Evolutionary conservation across 2,113 vertebrate genomes (phyloP), one percentile per base, ranked within the genome.

Genomic region (Esox niger): DNA sequence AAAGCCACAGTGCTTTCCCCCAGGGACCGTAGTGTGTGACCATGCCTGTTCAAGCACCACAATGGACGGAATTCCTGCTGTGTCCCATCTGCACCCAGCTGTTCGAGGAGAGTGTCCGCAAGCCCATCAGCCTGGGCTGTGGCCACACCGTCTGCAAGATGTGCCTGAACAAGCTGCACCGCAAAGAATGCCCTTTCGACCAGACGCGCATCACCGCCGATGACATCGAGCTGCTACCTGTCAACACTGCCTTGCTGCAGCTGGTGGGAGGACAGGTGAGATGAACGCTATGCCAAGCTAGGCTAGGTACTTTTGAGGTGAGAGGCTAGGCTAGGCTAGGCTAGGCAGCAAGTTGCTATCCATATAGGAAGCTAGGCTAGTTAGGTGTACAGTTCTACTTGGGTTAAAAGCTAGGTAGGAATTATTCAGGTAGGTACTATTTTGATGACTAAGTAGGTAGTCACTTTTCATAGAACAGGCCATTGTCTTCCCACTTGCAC

Each of bases 31-130:
- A 4, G 13, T 17, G 38, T 10, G 38, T 43, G 13, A 43, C 91
- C 90, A 99, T 99, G 97, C 97, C 97, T 89, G 96, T 99, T 90
- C 97, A 99, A 96, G 97, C 97, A 89, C 97, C 97, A 90, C 97
- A 99, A 91, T 99, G 97, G 97, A 99, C 97, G 66, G 97, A 99
- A 93, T 99, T 99, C 89, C 93, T 99, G 81, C 95, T 96, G 92
- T 99, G 97, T 91, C 97, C 96, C 0, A 99, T 99, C 93, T 99
- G 97, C 94, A 98, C 95, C 81, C 97, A 98, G 89, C 98, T 95
- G 66, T 99, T 99, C 64, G 97, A 99, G 66, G 96, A 99, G 91
- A 97, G 95, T 0, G 94, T 98, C 83, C 94, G 97, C 26, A 92
- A 96, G 85, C 97, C 97, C 84, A 99, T 99, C 92, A 99, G 97